Base-by-base conservation (phyloP, 2,113 vertebrate genomes). In the Lutjanus erythropterus region DNA sequence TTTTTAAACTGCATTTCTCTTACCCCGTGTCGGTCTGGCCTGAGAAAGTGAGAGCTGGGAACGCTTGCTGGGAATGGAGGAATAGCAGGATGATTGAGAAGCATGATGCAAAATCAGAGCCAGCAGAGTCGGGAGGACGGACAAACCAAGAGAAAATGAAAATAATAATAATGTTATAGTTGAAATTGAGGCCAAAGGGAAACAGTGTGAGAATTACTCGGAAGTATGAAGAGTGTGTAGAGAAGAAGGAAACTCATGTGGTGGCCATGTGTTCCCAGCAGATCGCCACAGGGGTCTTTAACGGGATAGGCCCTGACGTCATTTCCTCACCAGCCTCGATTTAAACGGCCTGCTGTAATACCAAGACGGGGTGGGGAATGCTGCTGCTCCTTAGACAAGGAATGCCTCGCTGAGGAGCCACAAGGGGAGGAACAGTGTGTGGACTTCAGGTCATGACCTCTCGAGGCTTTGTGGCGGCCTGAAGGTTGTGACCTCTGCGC, bases 201-300 rank as follows among this genome's bases (percentile, higher is more conserved):
- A 73, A 64, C 69, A 53, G 19, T 25, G 39, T 25, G 6, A 52
- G 39, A 27, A 58, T 62, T 49, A 50, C 10, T 67, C 42, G 12
- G 42, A 37, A 69, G 66, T 15, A 14, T 11, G 29, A 66, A 37
- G 42, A 75, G 71, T 67, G 16, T 29, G 44, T 21, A 71, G 47
- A 70, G 47, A 50, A 35, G 60, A 65, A 67, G 59, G 35, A 62
- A 60, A 44, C 62, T 86, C 87, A 81, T 88, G 86, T 80, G 86
- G 70, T 70, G 50, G 41, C 84, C 91, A 84, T 87, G 90, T 89
- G 90, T 86, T 88, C 76, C 69, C 74, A 77, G 87, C 75, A 73
- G 65, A 80, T 75, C 71, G n/a, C 86, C 55, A 29, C 27, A 3
- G 87, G 87, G 82, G 81, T 76, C 73, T 79, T 53, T 61, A 72